These are phyloP conservation scores for Semicossyphus pulcher DNA, from an alignment of 2,113 vertebrate genomes.

Conservation along the genomic window DNA sequence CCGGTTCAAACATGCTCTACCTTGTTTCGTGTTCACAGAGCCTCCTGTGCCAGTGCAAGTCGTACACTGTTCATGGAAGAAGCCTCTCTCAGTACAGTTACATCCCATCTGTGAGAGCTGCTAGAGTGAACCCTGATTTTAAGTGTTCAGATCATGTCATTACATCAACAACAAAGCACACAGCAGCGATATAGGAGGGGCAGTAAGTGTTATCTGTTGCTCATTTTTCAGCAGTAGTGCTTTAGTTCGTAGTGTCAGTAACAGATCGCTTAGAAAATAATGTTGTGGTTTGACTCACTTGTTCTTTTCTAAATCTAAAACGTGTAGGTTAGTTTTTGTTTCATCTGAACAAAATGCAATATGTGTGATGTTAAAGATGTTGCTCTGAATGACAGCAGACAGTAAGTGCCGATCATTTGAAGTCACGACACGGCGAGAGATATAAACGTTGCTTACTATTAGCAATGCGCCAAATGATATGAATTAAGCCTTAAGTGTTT, in stretches of 20 bases:
- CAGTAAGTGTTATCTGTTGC: conserved; percentile 6
- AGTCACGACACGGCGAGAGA: conserved; percentile 26
- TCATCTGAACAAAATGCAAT: conserved; percentile 68
- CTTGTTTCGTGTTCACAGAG: conserved; percentile 1
- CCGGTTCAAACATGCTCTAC: conserved; percentile 21
- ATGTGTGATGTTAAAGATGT: conserved; percentile 44
- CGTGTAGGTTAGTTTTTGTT: conserved; percentile 48
- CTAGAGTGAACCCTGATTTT: not conserved
- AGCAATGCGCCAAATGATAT: conserved; percentile 61
- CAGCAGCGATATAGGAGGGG: not conserved
- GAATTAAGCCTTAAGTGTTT: conserved; percentile 77
- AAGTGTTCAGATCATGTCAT: conserved; percentile 12
- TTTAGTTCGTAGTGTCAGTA: conserved; percentile 38
- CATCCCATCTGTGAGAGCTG: not conserved
- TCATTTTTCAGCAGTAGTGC: conserved; percentile 30
- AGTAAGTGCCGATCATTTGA: conserved; percentile 53
- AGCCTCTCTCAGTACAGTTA: not conserved
- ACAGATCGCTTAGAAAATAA: conserved; percentile 12
- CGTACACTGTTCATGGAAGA: not conserved
- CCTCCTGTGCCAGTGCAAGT: conserved; percentile 23
- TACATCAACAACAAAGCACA: conserved; percentile 32
- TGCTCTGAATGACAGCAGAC: conserved; percentile 48
- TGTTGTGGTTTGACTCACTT: conserved; percentile 26
- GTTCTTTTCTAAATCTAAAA: conserved; percentile 31
- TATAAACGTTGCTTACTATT: conserved; percentile 27